These are phyloP conservation scores for Petrocephalus sullivani DNA, from an alignment of 2,797 vertebrate genomes.

Conservation along the genomic window DNA sequence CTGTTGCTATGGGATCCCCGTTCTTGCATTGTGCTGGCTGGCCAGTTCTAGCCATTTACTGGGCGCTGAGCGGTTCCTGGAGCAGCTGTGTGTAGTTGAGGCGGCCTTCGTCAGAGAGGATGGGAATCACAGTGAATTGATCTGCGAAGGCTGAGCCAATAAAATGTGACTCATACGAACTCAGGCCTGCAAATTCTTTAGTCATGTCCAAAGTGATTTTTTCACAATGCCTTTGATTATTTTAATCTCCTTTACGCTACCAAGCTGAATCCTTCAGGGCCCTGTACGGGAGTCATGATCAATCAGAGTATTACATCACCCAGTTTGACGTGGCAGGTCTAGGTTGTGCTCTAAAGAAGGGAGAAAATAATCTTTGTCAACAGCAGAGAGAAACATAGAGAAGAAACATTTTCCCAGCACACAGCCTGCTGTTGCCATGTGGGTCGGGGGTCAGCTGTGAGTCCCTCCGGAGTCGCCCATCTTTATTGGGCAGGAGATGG, in stretches of 20 bases:
- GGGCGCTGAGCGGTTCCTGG: background rate
- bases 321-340: background rate
- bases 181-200: background rate
- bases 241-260: background rate
- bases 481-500: background rate
- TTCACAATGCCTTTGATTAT: background rate
- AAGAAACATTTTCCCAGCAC: background rate
- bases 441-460: background rate
- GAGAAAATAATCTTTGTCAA: background rate
- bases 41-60: background rate
- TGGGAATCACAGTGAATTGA: background rate
- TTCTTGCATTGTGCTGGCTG: background rate
- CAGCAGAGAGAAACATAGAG: background rate
- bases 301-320: background rate
- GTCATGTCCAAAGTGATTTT: background rate
- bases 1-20: background rate
- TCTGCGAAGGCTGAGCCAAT: background rate
- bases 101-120: background rate
- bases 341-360: background rate
- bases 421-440: background rate
- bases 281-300: background rate
- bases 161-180: background rate
- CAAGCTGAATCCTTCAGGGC: background rate
- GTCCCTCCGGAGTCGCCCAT: background rate
- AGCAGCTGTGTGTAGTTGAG: background rate